Evolutionary conservation across 2,113 vertebrate genomes (phyloP).

Genomic region (Prolemur simus): DNA sequence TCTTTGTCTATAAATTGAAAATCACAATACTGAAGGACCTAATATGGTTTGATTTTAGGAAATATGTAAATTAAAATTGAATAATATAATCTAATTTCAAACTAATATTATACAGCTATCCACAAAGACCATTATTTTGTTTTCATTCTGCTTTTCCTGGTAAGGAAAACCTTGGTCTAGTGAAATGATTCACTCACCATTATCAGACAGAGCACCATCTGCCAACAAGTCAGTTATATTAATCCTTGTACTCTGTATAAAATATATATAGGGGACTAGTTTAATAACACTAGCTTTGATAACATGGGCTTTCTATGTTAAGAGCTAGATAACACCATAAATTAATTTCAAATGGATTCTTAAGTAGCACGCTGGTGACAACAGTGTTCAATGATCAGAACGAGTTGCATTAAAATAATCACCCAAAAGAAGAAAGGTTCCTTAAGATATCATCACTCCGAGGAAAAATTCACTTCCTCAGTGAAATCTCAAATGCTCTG

Average conservation of each 20-base stretch:
- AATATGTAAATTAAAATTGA: neutral
- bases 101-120: neutral
- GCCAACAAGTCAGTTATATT: slow-evolving; percentile 24
- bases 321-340: neutral
- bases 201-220: neutral
- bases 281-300: slow-evolving; percentile 32
- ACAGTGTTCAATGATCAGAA: neutral
- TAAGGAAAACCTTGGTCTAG: neutral
- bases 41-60: neutral
- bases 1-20: slow-evolving; percentile 24
- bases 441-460: neutral
- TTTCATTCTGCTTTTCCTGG: neutral
- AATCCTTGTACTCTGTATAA: neutral
- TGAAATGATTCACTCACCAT: neutral
- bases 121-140: neutral
- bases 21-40: neutral
- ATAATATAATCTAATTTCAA: neutral
- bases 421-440: neutral
- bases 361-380: slow-evolving; percentile 14
- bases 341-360: slow-evolving; percentile 38
- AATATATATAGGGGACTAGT: neutral
- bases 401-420: slow-evolving; percentile 31
- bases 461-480: slow-evolving; percentile 42
- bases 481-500: neutral
- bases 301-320: neutral